Evolutionary conservation across 2,888 invertebrate genomes (phyloP).

Genomic region (Tubulanus polymorphus): DNA sequence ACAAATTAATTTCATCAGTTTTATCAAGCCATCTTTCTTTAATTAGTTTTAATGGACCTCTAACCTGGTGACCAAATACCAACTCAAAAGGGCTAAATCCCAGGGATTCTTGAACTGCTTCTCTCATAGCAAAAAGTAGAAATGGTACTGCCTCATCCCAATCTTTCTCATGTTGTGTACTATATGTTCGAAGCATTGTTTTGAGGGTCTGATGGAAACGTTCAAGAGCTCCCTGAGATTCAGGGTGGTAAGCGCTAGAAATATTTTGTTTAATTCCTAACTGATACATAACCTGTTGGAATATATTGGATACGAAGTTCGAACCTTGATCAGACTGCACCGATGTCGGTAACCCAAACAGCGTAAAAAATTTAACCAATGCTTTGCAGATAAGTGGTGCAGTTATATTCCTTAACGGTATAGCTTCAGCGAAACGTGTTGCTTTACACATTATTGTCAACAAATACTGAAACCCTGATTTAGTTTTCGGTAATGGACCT

Average conservation of each 20-base stretch:
- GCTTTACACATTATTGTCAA: too few relatives aligned
- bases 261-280: constrained; percentile 13
- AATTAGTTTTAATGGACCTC: constrained; percentile 2
- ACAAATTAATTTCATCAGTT: constrained; percentile 6
- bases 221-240: constrained; percentile 30
- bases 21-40: constrained; percentile 9
- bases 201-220: constrained; percentile 1
- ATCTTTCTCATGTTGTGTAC: constrained; percentile 5
- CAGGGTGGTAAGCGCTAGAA: constrained; percentile 30
- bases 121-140: constrained; percentile 11
- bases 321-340: constrained; percentile 19
- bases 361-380: too few relatives aligned
- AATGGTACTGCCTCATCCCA: constrained; percentile 11
- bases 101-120: constrained; percentile 7
- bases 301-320: constrained; percentile 20
- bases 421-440: too few relatives aligned
- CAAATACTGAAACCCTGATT: too few relatives aligned
- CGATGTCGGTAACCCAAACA: too few relatives aligned
- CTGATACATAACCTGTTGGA: constrained; percentile 15
- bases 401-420: too few relatives aligned
- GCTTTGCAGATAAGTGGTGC: too few relatives aligned
- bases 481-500: too few relatives aligned
- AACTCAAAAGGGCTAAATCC: constrained; percentile 14
- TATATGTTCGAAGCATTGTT: constrained; percentile 1
- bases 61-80: constrained; percentile 3